Percentiles rank a stretch among this genome's conserved stretches.
These are phyloP conservation scores for Larimichthys crocea DNA, from an alignment of 2,113 vertebrate genomes.

Conservation along the genomic window DNA sequence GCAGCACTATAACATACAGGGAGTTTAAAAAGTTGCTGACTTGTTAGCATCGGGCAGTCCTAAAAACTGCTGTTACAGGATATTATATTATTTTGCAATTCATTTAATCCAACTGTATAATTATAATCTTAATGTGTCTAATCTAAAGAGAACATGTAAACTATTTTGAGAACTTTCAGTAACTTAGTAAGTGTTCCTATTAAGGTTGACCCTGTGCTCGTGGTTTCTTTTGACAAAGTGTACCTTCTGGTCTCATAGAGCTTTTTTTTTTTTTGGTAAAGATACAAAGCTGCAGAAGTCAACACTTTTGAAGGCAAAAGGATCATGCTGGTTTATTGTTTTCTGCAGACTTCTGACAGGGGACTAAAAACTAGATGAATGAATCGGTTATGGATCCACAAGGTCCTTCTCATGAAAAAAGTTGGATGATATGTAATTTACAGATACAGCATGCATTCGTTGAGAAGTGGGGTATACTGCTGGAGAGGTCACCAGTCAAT, in stretches of 20 bases:
- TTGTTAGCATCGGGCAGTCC: not conserved
- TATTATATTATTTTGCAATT: not conserved
- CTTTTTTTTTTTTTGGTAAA: not conserved
- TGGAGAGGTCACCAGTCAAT: constrained; percentile 38
- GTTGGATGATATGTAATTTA: not conserved
- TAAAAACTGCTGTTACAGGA: not conserved
- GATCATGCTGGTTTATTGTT: not conserved
- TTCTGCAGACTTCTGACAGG: not conserved
- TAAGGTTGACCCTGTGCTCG: constrained; percentile 3
- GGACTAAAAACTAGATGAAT: not conserved
- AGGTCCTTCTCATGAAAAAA: not conserved
- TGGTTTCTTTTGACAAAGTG: constrained; percentile 26
- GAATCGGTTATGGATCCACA: not conserved
- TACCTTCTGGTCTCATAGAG: not conserved
- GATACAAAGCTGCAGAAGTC: not conserved
- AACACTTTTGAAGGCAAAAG: not conserved
- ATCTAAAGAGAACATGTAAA: not conserved
- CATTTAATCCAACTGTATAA: not conserved
- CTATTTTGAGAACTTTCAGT: not conserved
- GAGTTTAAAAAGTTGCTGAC: not conserved
- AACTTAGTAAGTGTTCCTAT: not conserved
- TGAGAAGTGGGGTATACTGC: constrained; percentile 26
- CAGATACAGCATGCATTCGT: constrained; percentile 30
- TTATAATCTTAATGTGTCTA: not conserved
- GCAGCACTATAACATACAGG: not conserved